Percentiles rank a stretch among this genome's conserved stretches.
Evolutionary conservation across 2,113 vertebrate species (phyloP).

Genomic region (Campylomormyrus tamandua): DNA sequence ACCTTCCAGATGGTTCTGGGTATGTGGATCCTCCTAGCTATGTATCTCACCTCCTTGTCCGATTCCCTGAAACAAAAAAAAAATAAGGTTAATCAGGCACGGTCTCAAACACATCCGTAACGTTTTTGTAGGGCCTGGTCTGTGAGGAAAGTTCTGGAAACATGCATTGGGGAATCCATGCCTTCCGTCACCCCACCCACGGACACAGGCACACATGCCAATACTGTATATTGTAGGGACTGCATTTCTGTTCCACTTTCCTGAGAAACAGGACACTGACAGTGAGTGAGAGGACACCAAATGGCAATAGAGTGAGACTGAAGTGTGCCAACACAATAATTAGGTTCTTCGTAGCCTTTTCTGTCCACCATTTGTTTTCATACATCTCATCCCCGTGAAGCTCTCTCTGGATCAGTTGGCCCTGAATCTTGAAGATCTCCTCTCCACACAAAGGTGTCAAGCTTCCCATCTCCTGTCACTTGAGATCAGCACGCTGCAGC

Average conservation of each 20-base stretch:
- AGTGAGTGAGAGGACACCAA: not conserved
- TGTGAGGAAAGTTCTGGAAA: no score
- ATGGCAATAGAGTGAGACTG: not conserved
- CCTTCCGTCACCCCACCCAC: no score
- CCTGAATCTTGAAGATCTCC: not conserved
- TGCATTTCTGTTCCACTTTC: not conserved
- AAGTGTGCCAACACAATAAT: not conserved
- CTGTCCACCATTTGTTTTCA: not conserved
- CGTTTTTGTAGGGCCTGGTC: no score
- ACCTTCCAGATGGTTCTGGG: no score
- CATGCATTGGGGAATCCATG: no score
- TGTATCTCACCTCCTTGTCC: no score
- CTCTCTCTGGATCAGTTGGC: not conserved
- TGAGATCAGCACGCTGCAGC: not conserved
- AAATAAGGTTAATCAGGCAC: no score
- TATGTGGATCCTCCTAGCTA: no score
- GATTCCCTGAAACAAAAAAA: no score
- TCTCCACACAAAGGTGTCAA: not conserved
- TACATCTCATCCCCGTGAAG: not conserved
- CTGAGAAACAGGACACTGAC: not conserved
- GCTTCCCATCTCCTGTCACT: not conserved
- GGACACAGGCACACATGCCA: no score
- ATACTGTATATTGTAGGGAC: no score
- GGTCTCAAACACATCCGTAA: no score
- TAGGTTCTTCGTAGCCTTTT: not conserved